Base-by-base conservation (phyloP, 2,888 invertebrate genomes). In the Drosophila fungiperda region DNA sequence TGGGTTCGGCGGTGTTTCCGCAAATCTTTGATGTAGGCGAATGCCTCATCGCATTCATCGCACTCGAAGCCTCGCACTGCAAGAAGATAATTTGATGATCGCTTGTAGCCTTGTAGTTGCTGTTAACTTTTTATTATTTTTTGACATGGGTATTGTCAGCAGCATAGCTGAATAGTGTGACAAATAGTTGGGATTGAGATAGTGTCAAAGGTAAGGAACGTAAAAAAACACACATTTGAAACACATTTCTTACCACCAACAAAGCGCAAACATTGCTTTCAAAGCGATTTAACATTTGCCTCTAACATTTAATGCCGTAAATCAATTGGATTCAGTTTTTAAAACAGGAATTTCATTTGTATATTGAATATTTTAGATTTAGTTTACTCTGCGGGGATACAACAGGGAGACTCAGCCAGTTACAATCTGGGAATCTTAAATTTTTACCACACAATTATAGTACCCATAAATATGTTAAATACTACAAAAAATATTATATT, bases 1-100 rank as follows among this genome's bases (percentile, higher is more conserved):
- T 90, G 90, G 64, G 67, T 84, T 73, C 90, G 91, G 40, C 87
- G 85, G 76, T 91, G 90, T 70, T 90, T 89, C 66, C 88, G 91
- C 61, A 89, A 78, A 55, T 91, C 90, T 88, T 79, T 85, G 45
- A 76, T 76, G 73, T 81, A 79, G 49, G 63, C 73, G 78, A 91
- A 91, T 50, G 74, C 63, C 57, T 70, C 69, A 60, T 81, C 78
- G 78, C 91, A 91, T 64, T 83, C 80, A 57, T 88, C 83, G 76
- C 91, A 91, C 70, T 87, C 78, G 78, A 87, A 83, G 45, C 77
- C 82, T 42, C 70, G 71, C 68, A 83, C 91, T 91, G 91, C 35
- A 91, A 90, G 54, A 81, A 80, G 59, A 78, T 50, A 78, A 78
- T 76, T 68, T 50, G 12, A 23, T 15, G 32, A 53, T 70, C 62